These are phyloP conservation scores for Pantherophis guttatus DNA, from an alignment of 2,113 vertebrate genomes.

Conservation along the genomic window DNA sequence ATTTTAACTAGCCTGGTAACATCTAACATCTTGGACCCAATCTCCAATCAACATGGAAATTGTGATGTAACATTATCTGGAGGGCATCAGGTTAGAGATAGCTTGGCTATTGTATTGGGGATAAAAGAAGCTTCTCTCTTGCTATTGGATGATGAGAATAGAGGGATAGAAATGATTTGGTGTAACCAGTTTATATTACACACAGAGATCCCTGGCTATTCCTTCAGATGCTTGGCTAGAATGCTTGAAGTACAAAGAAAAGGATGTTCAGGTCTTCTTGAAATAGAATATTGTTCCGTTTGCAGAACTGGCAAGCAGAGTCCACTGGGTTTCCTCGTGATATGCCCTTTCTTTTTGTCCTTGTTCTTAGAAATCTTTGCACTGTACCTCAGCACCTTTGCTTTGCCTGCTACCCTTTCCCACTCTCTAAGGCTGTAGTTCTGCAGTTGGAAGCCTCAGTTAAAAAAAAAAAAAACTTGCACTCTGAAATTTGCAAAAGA, in stretches of 20 bases:
- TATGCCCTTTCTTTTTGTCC: not conserved
- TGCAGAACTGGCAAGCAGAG: not conserved
- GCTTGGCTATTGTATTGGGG: not conserved
- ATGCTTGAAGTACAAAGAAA: not conserved
- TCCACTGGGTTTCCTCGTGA: not conserved
- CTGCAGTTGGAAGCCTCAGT: not conserved
- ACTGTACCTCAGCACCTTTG: not conserved
- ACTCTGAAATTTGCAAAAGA: not conserved
- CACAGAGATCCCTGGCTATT: not conserved
- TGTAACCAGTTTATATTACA: not conserved
- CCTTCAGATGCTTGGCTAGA: not conserved
- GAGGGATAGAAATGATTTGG: not conserved
- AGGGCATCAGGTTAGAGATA: not conserved
- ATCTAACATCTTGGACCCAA: not conserved
- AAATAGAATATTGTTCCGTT: not conserved
- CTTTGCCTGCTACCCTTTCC: no score
- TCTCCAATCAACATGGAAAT: not conserved
- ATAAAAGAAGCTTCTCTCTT: not conserved
- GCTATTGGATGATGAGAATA: not conserved
- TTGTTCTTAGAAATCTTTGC: not conserved
- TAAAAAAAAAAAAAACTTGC: not conserved
- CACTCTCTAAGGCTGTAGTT: not conserved
- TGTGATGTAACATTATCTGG: not conserved
- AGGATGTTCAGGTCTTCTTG: not conserved
- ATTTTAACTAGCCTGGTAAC: not conserved